Base-by-base conservation (phyloP, 2,797 vertebrate species). In the Phoeniculus purpureus region DNA sequence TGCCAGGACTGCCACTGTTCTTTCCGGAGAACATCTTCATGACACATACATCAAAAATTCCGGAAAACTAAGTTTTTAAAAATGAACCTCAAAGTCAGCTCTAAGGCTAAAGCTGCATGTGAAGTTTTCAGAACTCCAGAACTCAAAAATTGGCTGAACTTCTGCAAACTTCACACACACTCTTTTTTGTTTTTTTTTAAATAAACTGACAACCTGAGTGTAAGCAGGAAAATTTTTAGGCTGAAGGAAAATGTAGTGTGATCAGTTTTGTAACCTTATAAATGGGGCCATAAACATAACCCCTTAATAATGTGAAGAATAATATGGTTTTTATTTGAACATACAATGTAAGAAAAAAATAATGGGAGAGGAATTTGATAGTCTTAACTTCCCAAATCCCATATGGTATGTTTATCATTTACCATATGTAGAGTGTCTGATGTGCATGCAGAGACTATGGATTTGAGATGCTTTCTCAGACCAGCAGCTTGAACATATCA, bases 251-350 rank as follows among this genome's bases (percentile, higher is more conserved):
- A 64, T 48, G 89, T 81, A 85, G 80, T 2, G 0, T 82, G 77
- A 94, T 88, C 54, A 60, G 25, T 71, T 93, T 61, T 83, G 55
- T 80, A 91, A 85, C 73, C 34, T 92, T 87, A 88, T 88, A 93
- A 87, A 92, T 10, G 75, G 23, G 73, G 72, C 73, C 73, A 70
- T 74, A 90, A 93, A 90, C 80, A 85, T 75, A 89, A 85, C 70
- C 67, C 45, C 48, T 74, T 90, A 94, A 90, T 73, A 94, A 90
- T 15, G 55, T 75, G 92, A 93, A 66, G 60, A 88, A 85, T 79
- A 94, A 85, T 78, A 94, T 91, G 92, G 1, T 90, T 94, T 89
- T 94, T 37, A 94, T 93, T 94, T 96, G 62, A 92, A 81, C 74
- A 78, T 81, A 89, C 65, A 93, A 88, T 23, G 64, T 43, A 90